Evolutionary conservation across 2,888 invertebrate species (phyloP).

Genomic region (Adela reaumurella): DNA sequence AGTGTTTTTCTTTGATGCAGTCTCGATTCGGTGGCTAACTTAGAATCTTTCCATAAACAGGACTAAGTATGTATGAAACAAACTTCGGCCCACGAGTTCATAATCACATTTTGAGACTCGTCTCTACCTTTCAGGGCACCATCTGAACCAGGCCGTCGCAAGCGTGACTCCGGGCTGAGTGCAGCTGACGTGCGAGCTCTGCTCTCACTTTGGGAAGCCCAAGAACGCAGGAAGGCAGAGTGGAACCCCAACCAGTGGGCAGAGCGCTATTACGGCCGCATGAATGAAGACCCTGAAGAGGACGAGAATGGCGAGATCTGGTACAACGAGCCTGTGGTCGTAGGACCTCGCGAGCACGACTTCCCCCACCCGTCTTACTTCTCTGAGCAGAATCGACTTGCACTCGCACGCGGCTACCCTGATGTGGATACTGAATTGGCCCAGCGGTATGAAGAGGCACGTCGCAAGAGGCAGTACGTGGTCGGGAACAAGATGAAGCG

Average conservation of each 20-base stretch:
- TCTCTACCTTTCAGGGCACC: constrained; percentile 30
- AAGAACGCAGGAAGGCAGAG: constrained; percentile 51
- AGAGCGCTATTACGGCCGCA: constrained; percentile 35
- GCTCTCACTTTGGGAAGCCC: constrained; percentile 59
- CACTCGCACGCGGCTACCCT: constrained; percentile 36
- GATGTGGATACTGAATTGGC: constrained; percentile 35
- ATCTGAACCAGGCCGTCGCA: constrained; percentile 44
- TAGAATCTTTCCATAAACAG: no score
- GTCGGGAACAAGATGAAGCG: constrained; percentile 50
- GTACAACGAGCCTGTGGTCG: constrained; percentile 58
- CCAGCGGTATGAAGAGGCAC: constrained; percentile 43
- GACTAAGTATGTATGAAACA: no score
- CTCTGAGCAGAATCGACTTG: constrained; percentile 46
- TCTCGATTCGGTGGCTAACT: no score
- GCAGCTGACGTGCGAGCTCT: constrained; percentile 60
- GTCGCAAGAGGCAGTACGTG: constrained; percentile 42
- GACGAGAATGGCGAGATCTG: constrained; percentile 55
- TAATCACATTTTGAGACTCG: no score
- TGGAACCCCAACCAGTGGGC: constrained; percentile 45
- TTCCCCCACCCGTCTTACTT: constrained; percentile 44
- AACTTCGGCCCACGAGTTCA: no score
- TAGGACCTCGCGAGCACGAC: constrained; percentile 37
- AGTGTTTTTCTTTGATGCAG: no score
- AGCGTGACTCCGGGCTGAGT: constrained; percentile 58
- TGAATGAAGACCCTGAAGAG: constrained; percentile 47